phyloP scores from a whole-genome alignment of 2,888 invertebrate species.

The Tortricodes alternella region DNA sequence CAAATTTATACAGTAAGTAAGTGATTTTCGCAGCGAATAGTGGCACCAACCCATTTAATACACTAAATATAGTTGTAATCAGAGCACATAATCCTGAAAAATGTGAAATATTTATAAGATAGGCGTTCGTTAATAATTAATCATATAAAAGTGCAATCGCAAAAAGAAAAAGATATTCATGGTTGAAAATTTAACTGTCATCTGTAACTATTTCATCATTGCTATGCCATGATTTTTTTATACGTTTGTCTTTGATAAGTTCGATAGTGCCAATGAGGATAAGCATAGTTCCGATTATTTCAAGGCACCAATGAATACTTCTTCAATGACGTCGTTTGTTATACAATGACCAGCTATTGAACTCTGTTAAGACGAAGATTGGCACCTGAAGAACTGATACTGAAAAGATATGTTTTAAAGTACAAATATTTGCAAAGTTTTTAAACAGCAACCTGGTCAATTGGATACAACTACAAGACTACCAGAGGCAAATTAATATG shows the following conservation, averaged over 20 bases:
- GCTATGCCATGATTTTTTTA: slow-evolving; percentile 34
- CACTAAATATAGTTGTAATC: slow-evolving; percentile 39
- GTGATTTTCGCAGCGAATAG: slow-evolving; percentile 39
- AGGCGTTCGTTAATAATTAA: neutral
- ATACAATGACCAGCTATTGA: slow-evolving; percentile 52
- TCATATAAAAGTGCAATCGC: neutral
- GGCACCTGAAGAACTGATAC: slow-evolving; percentile 58
- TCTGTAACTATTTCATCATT: neutral
- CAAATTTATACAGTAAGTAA: slow-evolving; percentile 30
- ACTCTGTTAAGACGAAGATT: slow-evolving; percentile 48
- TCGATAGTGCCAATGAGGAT: slow-evolving; percentile 40
- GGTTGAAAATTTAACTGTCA: neutral
- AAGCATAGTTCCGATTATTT: slow-evolving; percentile 40
- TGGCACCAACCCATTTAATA: slow-evolving; percentile 43
- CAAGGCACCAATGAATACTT: slow-evolving; percentile 43
- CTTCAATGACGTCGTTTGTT: slow-evolving; percentile 39
- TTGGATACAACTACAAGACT: slow-evolving; percentile 35
- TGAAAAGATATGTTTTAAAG: slow-evolving; percentile 38
- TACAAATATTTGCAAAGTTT: slow-evolving; percentile 37
- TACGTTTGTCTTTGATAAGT: slow-evolving; percentile 37
- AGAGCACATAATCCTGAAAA: slow-evolving; percentile 50
- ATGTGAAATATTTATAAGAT: no score
- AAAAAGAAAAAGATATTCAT: no score
- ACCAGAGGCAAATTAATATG: slow-evolving; percentile 47
- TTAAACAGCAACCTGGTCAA: slow-evolving; percentile 42